phyloP scores from a whole-genome alignment of 2,113 vertebrate genomes.

The Sceloporus undulatus region DNA sequence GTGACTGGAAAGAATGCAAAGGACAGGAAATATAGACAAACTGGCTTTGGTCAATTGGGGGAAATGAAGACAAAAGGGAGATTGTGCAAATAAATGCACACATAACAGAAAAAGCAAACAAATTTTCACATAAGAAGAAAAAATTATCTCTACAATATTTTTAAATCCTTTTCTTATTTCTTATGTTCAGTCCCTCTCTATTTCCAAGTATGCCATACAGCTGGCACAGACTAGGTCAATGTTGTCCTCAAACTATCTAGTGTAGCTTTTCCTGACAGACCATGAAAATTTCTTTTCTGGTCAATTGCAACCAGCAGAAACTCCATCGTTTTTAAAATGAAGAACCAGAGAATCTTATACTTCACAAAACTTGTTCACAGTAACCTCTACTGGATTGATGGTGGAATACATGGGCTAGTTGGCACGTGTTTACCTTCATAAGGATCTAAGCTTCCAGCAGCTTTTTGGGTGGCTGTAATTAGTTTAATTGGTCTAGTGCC shows the following conservation, averaged over 20 bases:
- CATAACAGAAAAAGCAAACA: no score
- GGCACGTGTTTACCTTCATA: neutral
- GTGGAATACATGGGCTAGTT: neutral
- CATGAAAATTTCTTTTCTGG: neutral
- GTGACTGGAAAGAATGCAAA: neutral
- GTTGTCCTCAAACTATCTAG: neutral
- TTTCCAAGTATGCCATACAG: neutral
- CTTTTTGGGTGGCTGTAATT: constrained; percentile 13
- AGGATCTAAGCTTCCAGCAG: neutral
- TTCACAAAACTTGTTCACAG: neutral
- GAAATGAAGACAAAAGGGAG: neutral
- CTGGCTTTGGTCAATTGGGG: neutral
- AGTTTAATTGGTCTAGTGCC: constrained; percentile 11
- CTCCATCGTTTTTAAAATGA: neutral
- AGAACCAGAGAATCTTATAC: neutral
- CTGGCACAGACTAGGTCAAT: neutral
- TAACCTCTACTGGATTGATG: neutral
- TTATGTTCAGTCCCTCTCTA: neutral
- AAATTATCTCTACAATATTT: neutral
- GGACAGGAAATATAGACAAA: neutral
- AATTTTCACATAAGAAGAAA: no score
- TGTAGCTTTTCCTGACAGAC: no score
- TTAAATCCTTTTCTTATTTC: neutral
- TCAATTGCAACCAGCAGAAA: neutral
- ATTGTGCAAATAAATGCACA: no score